A percentile compares a stretch with the other conserved stretches of the same genome.
These are phyloP conservation scores for Chesias legatella DNA, from an alignment of 2,888 invertebrate genomes.

Conservation along the genomic window DNA sequence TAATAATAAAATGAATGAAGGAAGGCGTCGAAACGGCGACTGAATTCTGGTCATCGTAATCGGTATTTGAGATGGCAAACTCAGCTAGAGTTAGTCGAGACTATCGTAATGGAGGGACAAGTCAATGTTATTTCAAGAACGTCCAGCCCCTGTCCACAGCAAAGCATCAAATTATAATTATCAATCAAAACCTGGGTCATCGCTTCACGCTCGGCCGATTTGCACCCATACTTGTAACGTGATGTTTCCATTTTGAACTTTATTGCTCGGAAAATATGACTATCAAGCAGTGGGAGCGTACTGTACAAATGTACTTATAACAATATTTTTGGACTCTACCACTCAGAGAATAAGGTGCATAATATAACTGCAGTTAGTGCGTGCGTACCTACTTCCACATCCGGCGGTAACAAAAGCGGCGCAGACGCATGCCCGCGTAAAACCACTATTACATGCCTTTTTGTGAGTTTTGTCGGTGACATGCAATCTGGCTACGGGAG, in stretches of 20 bases:
- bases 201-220: slow-evolving; percentile 22
- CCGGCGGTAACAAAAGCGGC: slow-evolving; percentile 31
- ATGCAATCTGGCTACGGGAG: slow-evolving; percentile 47
- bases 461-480: slow-evolving; percentile 48
- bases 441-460: slow-evolving; percentile 71
- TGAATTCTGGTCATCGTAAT: too few species aligned
- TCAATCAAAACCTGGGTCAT: slow-evolving; percentile 28
- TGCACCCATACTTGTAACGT: neutral
- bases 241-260: slow-evolving; percentile 9
- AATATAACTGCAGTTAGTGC: slow-evolving; percentile 11
- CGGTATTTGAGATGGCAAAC: too few species aligned
- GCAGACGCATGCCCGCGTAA: slow-evolving; percentile 40
- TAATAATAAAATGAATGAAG: too few species aligned
- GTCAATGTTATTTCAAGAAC: too few species aligned
- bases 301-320: slow-evolving; percentile 2
- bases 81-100: too few species aligned
- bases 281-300: neutral
- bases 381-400: slow-evolving; percentile 24
- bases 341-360: slow-evolving; percentile 5
- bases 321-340: slow-evolving; percentile 13
- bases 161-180: slow-evolving; percentile 17
- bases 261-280: slow-evolving; percentile 12
- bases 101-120: too few species aligned
- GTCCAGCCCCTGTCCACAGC: neutral
- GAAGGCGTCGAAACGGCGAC: too few species aligned